A percentile compares a stretch with the other conserved stretches of the same genome.
These are phyloP conservation scores for Acromyrmex charruanus DNA, from an alignment of 1,140 invertebrate species.

Conservation along the genomic window DNA sequence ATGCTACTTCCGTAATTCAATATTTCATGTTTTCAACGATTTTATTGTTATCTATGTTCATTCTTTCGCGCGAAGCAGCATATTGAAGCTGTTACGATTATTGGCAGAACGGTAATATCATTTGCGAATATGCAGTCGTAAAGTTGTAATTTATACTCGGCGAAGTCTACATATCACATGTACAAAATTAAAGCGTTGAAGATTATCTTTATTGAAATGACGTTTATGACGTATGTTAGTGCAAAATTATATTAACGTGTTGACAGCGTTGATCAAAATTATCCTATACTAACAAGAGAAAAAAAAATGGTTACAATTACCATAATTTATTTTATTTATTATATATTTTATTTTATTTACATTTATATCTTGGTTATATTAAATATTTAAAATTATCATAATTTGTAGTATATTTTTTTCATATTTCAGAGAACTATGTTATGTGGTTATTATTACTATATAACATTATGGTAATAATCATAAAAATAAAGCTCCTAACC, in stretches of 20 bases:
- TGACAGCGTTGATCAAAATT: background rate
- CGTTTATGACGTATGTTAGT: background rate
- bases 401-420: no score
- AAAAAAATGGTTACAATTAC: no score
- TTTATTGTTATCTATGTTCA: conserved; percentile 37
- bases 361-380: no score
- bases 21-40: conserved; percentile 32
- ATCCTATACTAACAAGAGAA: no score
- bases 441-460: no score
- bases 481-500: no score
- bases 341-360: no score
- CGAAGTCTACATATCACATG: background rate
- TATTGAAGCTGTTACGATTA: conserved; percentile 13
- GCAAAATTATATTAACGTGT: background rate
- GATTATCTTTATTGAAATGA: background rate
- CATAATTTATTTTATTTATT: no score
- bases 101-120: background rate
- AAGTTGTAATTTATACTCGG: conserved; percentile 22
- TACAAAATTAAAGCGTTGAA: background rate
- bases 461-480: no score
- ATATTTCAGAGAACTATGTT: no score
- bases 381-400: no score
- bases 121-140: conserved; percentile 13
- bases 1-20: conserved; percentile 30
- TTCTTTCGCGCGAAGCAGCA: conserved; percentile 15